Base-by-base conservation (phyloP, 2,888 invertebrate genomes). In the Synergus laeviventris region DNA sequence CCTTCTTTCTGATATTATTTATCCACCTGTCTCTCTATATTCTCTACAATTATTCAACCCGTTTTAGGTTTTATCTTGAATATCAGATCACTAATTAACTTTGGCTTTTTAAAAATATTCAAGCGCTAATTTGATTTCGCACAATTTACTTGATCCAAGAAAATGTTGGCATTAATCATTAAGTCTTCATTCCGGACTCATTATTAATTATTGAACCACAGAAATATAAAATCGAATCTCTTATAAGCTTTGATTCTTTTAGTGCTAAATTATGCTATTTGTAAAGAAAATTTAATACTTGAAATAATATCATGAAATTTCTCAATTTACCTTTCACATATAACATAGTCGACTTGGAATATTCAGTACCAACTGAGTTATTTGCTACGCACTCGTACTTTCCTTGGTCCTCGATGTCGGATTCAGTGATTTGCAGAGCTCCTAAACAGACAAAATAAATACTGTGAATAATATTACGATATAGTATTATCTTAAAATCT, bases 301-400 rank as follows among this genome's bases (percentile, higher is more conserved):
- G 2, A 36, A 36, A n/a, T 39, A 4, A 24, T 64, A 66, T 82
- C 80, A 79, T 61, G 60, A 39, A 70, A 62, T 38, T 31, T 74
- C 77, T 82, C 16, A 21, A 74, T 91, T 91, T 92, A 97, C 97
- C 96, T 96, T 97, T 97, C 80, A 99, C 98, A 91, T 98, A 98
- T 73, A 99, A 93, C 87, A 95, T 94, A 36, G 97, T 97, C 49
- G 95, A 94, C 89, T 96, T 97, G 0, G 98, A 98, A 91, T 97
- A 97, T 90, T 97, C 97, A 0, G 98, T 97, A 76, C 98, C 99
- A 78, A 97, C 95, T 4, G 95, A 93, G 91, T 98, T 99, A 89
- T 97, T 97, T 0, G 98, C 98, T 62, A 98, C 97, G 91, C 99
- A 99, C 91, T 98, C 98, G 91, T 98, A 99, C 91, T 97, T 97